Conservation (phyloP, 2,888 invertebrate genomes). For the Heliconius aoede region DNA sequence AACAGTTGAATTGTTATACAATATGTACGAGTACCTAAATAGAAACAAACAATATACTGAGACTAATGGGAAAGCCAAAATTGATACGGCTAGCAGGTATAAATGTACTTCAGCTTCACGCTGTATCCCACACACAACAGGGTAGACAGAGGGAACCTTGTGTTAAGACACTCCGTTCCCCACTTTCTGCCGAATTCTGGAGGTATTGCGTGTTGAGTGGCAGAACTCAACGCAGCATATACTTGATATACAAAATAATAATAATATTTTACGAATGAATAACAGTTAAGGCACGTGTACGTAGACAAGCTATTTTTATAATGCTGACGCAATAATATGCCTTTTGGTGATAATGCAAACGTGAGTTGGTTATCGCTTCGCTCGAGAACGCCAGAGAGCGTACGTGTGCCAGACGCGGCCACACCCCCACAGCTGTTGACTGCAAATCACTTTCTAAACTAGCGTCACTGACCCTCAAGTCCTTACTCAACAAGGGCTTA, state of each 20-base stretch:
- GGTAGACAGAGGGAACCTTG: too few species aligned
- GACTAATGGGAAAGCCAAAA: slow-evolving; percentile 34
- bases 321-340: slow-evolving; percentile 42
- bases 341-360: slow-evolving; percentile 25
- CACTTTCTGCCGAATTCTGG: too few species aligned
- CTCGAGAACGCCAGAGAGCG: slow-evolving; percentile 1
- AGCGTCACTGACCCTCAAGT: slow-evolving; percentile 43
- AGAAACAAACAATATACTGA: slow-evolving; percentile 26
- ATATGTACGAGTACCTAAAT: slow-evolving; percentile 17
- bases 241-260: neutral
- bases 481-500: slow-evolving; percentile 23
- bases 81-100: neutral
- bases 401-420: slow-evolving; percentile 36
- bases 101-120: too few species aligned
- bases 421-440: slow-evolving; percentile 42
- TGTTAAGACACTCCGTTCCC: too few species aligned
- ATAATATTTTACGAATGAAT: neutral
- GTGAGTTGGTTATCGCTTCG: slow-evolving; percentile 24
- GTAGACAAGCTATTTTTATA: neutral
- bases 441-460: slow-evolving; percentile 47
- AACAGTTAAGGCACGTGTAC: neutral
- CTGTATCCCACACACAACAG: too few species aligned
- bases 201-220: too few species aligned
- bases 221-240: too few species aligned
- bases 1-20: slow-evolving; percentile 40